Evolutionary conservation across 2,888 invertebrate genomes (phyloP).

Genomic region (Craniophora ligustri): DNA sequence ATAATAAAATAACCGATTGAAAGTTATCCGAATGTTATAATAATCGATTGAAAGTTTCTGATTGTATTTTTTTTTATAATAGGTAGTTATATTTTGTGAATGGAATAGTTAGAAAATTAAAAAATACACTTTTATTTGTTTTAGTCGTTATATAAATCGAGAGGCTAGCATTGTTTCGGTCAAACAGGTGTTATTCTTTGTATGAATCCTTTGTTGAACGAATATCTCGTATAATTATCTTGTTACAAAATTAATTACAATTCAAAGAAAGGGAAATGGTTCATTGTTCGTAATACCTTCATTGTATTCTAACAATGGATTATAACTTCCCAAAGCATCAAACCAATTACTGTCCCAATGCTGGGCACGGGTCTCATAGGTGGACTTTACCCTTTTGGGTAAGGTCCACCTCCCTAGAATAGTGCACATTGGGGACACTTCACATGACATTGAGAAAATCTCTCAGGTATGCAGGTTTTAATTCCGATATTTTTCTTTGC

Average conservation of each 20-base stretch:
- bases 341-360: no score
- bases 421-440: no score
- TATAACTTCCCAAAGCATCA: no score
- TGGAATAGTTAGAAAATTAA: constrained; percentile 13
- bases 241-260: constrained; percentile 13
- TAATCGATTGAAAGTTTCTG: no score
- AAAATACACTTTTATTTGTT: constrained; percentile 24
- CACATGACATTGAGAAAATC: no score
- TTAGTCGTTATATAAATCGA: constrained; percentile 22
- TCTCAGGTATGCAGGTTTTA: no score
- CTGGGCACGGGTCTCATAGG: no score
- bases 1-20: constrained; percentile 27
- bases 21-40: constrained; percentile 41
- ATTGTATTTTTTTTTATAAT: no score
- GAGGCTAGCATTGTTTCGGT: constrained; percentile 1
- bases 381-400: no score
- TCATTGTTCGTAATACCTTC: constrained; percentile 1
- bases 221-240: constrained; percentile 24
- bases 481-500: no score
- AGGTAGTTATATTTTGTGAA: constrained; percentile 33
- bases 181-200: constrained; percentile 24
- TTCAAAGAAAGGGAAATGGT: constrained; percentile 5
- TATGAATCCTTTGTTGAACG: constrained; percentile 20
- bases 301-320: no score
- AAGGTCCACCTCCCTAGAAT: no score